Conservation (phyloP, 30 jellyfish, hydroid and myxozoan genomes). For the Rhopilema esculentum region DNA sequence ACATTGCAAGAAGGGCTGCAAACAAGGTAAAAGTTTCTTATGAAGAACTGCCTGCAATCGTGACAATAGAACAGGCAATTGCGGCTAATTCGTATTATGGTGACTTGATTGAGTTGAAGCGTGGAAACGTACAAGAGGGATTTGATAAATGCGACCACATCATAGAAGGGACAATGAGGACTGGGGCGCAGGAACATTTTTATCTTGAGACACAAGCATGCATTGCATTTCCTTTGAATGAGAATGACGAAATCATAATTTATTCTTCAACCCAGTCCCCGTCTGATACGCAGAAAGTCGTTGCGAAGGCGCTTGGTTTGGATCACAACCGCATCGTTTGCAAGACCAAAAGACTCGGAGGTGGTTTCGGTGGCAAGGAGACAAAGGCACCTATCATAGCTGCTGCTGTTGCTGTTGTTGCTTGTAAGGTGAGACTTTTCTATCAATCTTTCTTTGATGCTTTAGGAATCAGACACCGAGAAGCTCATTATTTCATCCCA, state of each 20-base stretch:
- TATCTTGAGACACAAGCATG: constrained; percentile 40
- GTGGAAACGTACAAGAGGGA: constrained; percentile 12
- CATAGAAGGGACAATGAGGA: constrained; percentile 21
- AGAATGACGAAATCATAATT: constrained; percentile 24
- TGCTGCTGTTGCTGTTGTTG: constrained; percentile 51
- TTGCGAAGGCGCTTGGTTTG: constrained; percentile 38
- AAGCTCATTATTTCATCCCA: too few relatives aligned
- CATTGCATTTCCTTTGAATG: constrained; percentile 25
- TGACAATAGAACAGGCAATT: constrained; percentile 47
- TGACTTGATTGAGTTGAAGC: neutral
- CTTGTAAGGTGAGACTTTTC: constrained; percentile 20
- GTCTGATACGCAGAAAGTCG: neutral
- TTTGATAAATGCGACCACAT: constrained; percentile 41
- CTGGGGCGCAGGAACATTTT: constrained; percentile 59
- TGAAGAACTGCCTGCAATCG: constrained; percentile 44
- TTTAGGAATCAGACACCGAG: too few relatives aligned
- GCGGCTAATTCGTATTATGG: constrained; percentile 3
- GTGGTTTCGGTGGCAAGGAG: constrained; percentile 59
- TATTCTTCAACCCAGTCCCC: constrained; percentile 50
- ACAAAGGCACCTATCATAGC: constrained; percentile 15
- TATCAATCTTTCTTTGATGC: too few relatives aligned
- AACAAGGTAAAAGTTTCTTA: constrained; percentile 24
- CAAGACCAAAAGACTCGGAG: constrained; percentile 20
- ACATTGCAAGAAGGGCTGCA: constrained; percentile 42
- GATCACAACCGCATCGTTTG: constrained; percentile 14